A percentile compares a stretch with the other conserved stretches of the same genome.
phyloP scores from a whole-genome alignment of 2,113 vertebrate species.

The Kryptolebias marmoratus region DNA sequence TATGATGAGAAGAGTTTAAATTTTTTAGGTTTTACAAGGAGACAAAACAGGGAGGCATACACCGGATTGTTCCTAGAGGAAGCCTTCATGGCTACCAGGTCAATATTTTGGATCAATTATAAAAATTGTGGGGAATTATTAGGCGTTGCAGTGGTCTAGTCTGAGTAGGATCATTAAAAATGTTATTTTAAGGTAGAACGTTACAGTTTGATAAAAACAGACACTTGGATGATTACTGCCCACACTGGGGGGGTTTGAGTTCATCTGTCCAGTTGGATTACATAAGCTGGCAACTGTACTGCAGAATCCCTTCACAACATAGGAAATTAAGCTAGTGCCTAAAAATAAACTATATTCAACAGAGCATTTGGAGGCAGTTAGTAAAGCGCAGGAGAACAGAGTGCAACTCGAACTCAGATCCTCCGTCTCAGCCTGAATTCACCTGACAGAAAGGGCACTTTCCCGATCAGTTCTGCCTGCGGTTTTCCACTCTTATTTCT shows the following conservation, averaged over 20 bases:
- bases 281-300: not conserved
- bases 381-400: constrained; percentile 16
- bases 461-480: not conserved
- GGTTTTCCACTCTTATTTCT: not conserved
- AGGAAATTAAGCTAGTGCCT: not conserved
- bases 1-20: too few relatives aligned
- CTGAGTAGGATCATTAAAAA: too few relatives aligned
- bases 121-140: too few relatives aligned
- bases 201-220: not conserved
- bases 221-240: not conserved
- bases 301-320: not conserved
- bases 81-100: too few relatives aligned
- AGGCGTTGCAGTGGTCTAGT: too few relatives aligned
- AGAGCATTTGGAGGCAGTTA: not conserved
- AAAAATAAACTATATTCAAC: not conserved
- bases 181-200: not conserved
- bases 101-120: too few relatives aligned
- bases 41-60: too few relatives aligned
- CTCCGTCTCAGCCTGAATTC: constrained; percentile 41
- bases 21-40: too few relatives aligned
- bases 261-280: not conserved
- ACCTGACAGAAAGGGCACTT: constrained; percentile 41
- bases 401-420: constrained; percentile 13
- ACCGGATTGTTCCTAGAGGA: too few relatives aligned
- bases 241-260: not conserved